Evolutionary conservation across 2,888 invertebrate species (phyloP).

Genomic region (Pristionchus mayeri): DNA sequence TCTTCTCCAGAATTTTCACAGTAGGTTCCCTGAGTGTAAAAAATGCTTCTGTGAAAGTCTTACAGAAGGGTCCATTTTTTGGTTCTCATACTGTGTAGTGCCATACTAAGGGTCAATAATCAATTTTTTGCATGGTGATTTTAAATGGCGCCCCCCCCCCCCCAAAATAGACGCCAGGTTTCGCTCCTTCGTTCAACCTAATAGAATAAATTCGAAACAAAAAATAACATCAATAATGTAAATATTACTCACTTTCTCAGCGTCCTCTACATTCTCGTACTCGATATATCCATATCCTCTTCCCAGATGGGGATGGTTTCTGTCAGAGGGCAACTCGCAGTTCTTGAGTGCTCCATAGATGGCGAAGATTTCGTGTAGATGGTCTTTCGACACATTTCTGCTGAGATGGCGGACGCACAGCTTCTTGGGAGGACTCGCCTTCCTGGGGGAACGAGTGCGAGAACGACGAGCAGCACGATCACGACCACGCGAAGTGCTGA

Average conservation of each 20-base stretch:
- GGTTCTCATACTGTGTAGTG: too few species aligned
- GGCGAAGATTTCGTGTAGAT: conserved; percentile 90
- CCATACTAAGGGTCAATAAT: too few species aligned
- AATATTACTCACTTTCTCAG: conserved; percentile 83
- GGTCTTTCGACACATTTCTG: conserved; percentile 80
- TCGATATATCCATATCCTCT: conserved; percentile 96
- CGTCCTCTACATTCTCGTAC: conserved; percentile 92
- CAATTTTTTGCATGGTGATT: too few species aligned
- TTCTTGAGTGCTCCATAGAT: conserved; percentile 84
- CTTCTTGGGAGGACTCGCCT: conserved; percentile 57
- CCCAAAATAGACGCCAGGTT: too few species aligned
- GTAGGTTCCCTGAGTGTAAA: too few species aligned
- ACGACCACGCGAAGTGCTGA: conserved; percentile 51
- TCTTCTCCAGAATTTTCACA: too few species aligned
- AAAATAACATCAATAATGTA: background rate
- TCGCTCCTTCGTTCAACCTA: too few species aligned
- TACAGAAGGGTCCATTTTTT: too few species aligned
- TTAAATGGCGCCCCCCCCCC: too few species aligned
- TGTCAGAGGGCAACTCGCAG: conserved; percentile 91
- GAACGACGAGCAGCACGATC: conserved; percentile 58
- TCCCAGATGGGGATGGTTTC: conserved; percentile 89
- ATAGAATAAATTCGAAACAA: background rate
- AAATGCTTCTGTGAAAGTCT: too few species aligned
- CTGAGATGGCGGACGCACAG: conserved; percentile 64
- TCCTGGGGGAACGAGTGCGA: conserved; percentile 52